Evolutionary conservation across 1,140 invertebrate genomes (phyloP), one percentile per base, ranked within the genome.

Genomic region (Alviniconcha marisindica): DNA sequence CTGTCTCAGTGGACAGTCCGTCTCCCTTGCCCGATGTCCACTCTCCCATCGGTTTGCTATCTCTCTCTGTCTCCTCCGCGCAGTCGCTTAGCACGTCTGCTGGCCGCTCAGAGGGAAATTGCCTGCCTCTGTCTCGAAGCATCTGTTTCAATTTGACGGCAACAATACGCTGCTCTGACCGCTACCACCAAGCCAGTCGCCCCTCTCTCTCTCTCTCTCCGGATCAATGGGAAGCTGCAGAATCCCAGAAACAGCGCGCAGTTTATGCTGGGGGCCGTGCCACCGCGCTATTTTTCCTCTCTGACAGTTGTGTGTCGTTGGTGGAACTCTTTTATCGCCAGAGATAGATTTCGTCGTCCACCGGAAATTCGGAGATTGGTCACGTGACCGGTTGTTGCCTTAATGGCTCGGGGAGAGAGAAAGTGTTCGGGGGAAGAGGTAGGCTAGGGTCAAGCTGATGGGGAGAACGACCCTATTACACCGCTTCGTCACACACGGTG

Each of bases 131-230:
- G 73, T 44, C 42, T 44, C 73, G 15, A 21, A 38, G 73, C 73
- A 76, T 76, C 73, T 76, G 73, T 76, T 76, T 76, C 73, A 76
- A 76, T 76, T 76, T 44, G 73, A 42, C 73, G 73, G 73, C 73
- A 76, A 42, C 73, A 76, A 44, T 44, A 73, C 38, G 2, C 38
- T 40, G 38, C 38, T 15, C 38, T 40, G 38, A 18, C 36, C 36
- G 10, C 44, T 5, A 48, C 44, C 44, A 48, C 73, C 73, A n/a
- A 36, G 10, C 24, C 24, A 38, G 21, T 42, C 36, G 38, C 12
- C 18, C 24, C 14, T 12, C 38, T 1, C 38, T n/a, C 10, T 18
- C 24, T 7, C 14, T 12, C 38, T 1, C 38, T n/a, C 10, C 15
- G 4, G 42, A 76, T 76, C 73, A 24, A 76, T 76, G 12, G 14